Evolutionary conservation across 2,797 vertebrate genomes (phyloP).

Genomic region (Hephaestus fuliginosus): DNA sequence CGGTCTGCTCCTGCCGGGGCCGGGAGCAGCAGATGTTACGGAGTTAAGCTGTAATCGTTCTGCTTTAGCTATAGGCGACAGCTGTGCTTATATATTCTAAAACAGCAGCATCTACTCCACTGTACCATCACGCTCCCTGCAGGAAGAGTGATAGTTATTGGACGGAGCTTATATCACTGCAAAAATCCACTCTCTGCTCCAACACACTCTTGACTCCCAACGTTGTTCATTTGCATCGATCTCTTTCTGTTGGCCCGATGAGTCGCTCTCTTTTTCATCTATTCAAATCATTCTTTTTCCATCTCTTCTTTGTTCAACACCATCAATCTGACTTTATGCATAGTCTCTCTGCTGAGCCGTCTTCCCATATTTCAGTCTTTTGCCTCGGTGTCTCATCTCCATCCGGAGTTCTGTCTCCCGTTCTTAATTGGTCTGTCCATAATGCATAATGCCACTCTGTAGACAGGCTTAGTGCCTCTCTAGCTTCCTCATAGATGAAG

Average conservation of each 20-base stretch:
- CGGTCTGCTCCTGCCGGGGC: conserved; percentile 33
- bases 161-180: conserved; percentile 48
- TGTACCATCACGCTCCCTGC: conserved; percentile 32
- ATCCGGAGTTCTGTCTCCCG: conserved; percentile 47
- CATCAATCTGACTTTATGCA: conserved; percentile 64
- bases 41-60: conserved; percentile 77
- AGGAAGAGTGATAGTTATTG: conserved; percentile 58
- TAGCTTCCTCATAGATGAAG: conserved; percentile 58
- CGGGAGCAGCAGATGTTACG: conserved; percentile 75
- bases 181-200: conserved; percentile 53
- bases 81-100: conserved; percentile 76
- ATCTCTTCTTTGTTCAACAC: conserved; percentile 52
- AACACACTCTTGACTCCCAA: conserved; percentile 34
- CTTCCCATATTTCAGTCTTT: conserved; percentile 53
- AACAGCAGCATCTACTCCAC: conserved; percentile 63
- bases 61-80: conserved; percentile 72
- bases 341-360: conserved; percentile 23
- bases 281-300: conserved; percentile 53
- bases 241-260: conserved; percentile 49
- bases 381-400: conserved; percentile 45
- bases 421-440: conserved; percentile 75
- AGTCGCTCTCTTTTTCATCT: conserved; percentile 56
- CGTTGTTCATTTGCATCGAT: conserved; percentile 64
- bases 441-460: conserved; percentile 59
- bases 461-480: conserved; percentile 51